These are phyloP conservation scores for Acanthaster planci DNA, from an alignment of 35 echinoderm and acorn worm genomes.

Conservation along the genomic window DNA sequence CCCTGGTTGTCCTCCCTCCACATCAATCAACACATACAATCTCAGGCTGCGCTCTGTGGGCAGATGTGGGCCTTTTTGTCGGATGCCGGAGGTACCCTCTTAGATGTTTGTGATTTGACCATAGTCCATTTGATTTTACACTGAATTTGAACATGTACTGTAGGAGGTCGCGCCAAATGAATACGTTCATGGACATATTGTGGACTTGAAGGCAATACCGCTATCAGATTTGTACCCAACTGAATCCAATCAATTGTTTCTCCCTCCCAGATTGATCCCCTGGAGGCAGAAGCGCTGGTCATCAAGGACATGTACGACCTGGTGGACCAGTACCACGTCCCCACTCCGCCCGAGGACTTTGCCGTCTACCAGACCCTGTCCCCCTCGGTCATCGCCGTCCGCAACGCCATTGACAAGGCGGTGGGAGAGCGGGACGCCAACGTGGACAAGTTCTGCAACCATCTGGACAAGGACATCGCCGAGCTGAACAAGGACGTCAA, in stretches of 20 bases:
- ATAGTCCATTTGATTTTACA: no score
- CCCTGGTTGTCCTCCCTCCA: no score
- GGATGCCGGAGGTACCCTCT: no score
- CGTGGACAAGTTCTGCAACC: conserved; percentile 98
- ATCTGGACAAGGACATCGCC: conserved; percentile 94
- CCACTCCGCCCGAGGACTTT: conserved; percentile 97
- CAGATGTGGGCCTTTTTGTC: no score
- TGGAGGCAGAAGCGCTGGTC: conserved; percentile 75
- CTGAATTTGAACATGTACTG: no score
- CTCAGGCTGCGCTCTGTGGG: no score
- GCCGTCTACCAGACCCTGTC: conserved; percentile 93
- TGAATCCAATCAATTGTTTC: background rate
- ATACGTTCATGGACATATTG: background rate
- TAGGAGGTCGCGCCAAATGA: background rate
- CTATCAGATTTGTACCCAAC: no score
- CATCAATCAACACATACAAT: no score
- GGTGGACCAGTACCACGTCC: conserved; percentile 89
- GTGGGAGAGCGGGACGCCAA: conserved; percentile 95
- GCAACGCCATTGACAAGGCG: conserved; percentile 89
- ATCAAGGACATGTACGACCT: conserved; percentile 98
- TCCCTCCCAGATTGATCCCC: conserved; percentile 60
- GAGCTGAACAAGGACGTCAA: conserved; percentile 92
- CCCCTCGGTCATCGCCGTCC: conserved; percentile 82
- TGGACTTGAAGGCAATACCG: no score
- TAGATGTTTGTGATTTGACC: no score